Percentiles rank a stretch among this genome's conserved stretches.
Evolutionary conservation across 2,888 invertebrate species (phyloP).

Genomic region (Apodemia hepburni): DNA sequence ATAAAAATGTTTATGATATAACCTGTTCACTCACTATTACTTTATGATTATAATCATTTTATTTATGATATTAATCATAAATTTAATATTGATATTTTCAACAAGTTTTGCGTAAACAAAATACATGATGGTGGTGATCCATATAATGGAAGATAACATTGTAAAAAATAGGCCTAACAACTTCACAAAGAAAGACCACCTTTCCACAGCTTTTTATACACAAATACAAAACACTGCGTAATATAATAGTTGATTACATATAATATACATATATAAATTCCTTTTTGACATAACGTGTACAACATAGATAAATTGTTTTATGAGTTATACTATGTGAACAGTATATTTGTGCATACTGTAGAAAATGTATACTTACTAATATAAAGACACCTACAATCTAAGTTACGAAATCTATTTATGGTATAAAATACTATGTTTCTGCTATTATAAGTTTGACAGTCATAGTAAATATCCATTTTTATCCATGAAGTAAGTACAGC

Average conservation of each 20-base stretch:
- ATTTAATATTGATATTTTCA: background rate
- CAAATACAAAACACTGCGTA: conserved; percentile 59
- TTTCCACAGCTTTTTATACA: conserved; percentile 49
- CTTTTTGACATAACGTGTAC: conserved; percentile 57
- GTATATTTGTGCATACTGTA: conserved; percentile 64
- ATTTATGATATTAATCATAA: background rate
- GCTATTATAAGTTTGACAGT: conserved; percentile 22
- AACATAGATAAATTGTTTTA: conserved; percentile 47
- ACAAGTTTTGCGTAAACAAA: background rate
- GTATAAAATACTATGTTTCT: conserved; percentile 37
- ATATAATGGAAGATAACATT: background rate
- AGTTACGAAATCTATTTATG: conserved; percentile 36
- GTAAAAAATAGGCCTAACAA: conserved; percentile 23
- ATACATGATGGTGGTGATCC: background rate
- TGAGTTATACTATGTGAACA: conserved; percentile 57
- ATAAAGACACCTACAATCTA: conserved; percentile 44
- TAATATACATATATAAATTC: conserved; percentile 39
- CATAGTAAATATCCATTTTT: conserved; percentile 22
- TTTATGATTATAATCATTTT: background rate
- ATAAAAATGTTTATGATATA: background rate
- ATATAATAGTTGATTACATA: conserved; percentile 46
- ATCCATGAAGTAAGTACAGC: conserved; percentile 28
- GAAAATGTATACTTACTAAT: conserved; percentile 28
- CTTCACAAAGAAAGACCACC: conserved; percentile 48
- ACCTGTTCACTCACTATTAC: background rate